Evolutionary conservation across 2,888 invertebrate species (phyloP).

Genomic region (Luperina nickerlii): DNA sequence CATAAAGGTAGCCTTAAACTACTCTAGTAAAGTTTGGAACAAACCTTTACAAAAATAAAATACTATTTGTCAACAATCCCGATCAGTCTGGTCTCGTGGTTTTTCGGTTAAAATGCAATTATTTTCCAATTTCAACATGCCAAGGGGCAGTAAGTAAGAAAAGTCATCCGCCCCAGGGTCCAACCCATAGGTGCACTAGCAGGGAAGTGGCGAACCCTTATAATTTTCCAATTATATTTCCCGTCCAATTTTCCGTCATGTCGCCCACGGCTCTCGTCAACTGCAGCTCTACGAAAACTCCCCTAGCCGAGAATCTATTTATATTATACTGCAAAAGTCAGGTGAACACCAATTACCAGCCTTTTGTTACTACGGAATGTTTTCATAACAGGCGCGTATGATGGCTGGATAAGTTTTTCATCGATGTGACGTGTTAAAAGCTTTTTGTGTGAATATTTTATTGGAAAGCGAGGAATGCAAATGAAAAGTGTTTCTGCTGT

Average conservation of each 20-base stretch:
- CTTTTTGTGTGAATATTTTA: constrained; percentile 7
- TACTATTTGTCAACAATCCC: neutral
- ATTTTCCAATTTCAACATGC: constrained; percentile 73
- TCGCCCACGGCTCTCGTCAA: constrained; percentile 90
- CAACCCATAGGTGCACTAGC: constrained; percentile 69
- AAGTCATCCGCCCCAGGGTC: constrained; percentile 68
- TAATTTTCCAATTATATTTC: constrained; percentile 91
- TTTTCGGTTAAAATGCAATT: constrained; percentile 59
- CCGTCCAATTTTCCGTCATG: constrained; percentile 90
- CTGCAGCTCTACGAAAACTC: constrained; percentile 80
- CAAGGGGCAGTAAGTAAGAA: constrained; percentile 68
- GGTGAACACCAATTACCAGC: constrained; percentile 73
- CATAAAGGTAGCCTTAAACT: too few relatives aligned
- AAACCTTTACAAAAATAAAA: neutral
- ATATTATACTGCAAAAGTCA: constrained; percentile 77
- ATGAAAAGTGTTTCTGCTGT: constrained; percentile 5
- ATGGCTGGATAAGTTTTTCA: constrained; percentile 4
- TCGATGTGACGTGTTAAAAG: constrained; percentile 8
- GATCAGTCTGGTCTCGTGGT: constrained; percentile 41
- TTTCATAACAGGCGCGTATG: constrained; percentile 34
- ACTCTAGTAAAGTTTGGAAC: neutral
- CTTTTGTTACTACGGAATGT: constrained; percentile 53
- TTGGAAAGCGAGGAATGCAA: constrained; percentile 8
- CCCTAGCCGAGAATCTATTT: constrained; percentile 72
- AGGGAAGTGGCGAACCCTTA: constrained; percentile 85